Percentiles rank a stretch among this genome's conserved stretches.
phyloP scores from a whole-genome alignment of 2,888 invertebrate genomes.

The Drosophila multiciliata region DNA sequence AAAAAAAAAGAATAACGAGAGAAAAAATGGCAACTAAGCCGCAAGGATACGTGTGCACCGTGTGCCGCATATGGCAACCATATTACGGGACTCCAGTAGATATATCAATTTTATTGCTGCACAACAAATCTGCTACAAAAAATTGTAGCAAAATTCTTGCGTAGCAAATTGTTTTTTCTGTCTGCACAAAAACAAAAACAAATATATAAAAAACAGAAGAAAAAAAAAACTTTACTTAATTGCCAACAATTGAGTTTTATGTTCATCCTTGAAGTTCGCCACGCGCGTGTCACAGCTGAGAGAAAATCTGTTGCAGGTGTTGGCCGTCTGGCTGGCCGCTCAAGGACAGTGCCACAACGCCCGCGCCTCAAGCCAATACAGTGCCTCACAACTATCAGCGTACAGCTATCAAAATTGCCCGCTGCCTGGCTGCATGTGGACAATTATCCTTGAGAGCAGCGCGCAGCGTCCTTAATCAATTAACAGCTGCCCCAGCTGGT shows the following conservation, averaged over 20 bases:
- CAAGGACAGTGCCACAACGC: conserved; percentile 44
- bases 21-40: conserved; percentile 67
- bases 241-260: conserved; percentile 71
- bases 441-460: conserved; percentile 67
- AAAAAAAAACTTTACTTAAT: conserved; percentile 49
- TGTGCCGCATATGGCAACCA: conserved; percentile 62
- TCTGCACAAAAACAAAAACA: neutral
- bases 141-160: conserved; percentile 27
- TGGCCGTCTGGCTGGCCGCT: conserved; percentile 8
- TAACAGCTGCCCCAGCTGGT: conserved; percentile 43
- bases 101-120: conserved; percentile 80
- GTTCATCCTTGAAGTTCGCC: conserved; percentile 54
- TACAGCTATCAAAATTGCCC: neutral
- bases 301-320: conserved; percentile 50
- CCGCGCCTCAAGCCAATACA: conserved; percentile 8
- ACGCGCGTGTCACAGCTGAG: conserved; percentile 54
- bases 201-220: conserved; percentile 9
- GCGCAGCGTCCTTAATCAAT: conserved; percentile 63
- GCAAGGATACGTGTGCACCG: conserved; percentile 36
- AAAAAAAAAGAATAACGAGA: conserved; percentile 23
- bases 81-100: conserved; percentile 63
- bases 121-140: conserved; percentile 37
- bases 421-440: neutral
- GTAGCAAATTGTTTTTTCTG: conserved; percentile 54
- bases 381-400: conserved; percentile 6